A percentile compares a stretch with the other conserved stretches of the same genome.
Evolutionary conservation across 2,113 vertebrate genomes (phyloP).

Genomic region (Sylvietta virens): DNA sequence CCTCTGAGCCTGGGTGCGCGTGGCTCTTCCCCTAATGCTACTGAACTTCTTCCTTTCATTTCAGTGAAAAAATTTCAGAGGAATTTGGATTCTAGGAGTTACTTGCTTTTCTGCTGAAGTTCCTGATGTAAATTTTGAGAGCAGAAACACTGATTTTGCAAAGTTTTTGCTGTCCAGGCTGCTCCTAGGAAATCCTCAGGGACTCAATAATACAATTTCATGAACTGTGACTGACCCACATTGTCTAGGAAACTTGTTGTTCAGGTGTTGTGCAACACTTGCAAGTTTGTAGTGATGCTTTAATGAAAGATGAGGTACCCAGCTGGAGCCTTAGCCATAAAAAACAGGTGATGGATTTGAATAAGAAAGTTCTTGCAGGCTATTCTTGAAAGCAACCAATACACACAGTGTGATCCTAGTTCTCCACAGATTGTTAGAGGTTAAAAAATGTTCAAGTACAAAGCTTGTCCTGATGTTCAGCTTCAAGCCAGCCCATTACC

Average conservation of each 20-base stretch:
- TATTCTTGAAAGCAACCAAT: rapidly evolving
- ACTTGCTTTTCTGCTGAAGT: background rate
- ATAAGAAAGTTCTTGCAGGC: background rate
- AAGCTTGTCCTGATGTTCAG: background rate
- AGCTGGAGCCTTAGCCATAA: background rate
- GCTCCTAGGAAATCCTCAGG: background rate
- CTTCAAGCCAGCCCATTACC: rapidly evolving
- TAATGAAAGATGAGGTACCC: background rate
- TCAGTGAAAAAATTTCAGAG: constrained; percentile 3
- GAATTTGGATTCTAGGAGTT: background rate
- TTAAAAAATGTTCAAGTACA: background rate
- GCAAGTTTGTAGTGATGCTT: background rate
- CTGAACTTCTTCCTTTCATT: constrained; percentile 11
- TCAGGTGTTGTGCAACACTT: background rate
- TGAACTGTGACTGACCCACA: constrained; percentile 4
- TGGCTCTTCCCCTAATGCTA: background rate
- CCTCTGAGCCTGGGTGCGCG: background rate
- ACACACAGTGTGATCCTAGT: rapidly evolving
- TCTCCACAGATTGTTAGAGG: background rate
- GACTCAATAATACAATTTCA: background rate
- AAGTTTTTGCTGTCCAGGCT: background rate
- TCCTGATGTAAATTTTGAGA: background rate
- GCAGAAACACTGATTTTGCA: background rate
- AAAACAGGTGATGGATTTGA: background rate
- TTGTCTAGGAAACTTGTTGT: background rate